Evolutionary conservation across 2,888 invertebrate species (phyloP).

Genomic region (Beris chalybata): DNA sequence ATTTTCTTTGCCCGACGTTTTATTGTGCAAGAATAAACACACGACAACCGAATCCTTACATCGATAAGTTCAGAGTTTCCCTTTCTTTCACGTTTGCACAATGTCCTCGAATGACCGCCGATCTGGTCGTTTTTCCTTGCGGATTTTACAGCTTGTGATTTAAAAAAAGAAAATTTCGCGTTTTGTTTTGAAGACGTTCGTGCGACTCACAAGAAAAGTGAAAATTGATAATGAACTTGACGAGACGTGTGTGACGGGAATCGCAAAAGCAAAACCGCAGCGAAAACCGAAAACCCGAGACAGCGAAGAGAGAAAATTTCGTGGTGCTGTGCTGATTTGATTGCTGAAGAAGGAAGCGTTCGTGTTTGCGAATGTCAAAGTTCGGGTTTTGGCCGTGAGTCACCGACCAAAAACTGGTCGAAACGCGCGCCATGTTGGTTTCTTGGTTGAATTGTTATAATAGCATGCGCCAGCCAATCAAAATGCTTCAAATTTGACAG

Average conservation of each 20-base stretch:
- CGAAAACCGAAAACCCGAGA: no score
- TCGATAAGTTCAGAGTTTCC: conserved; percentile 3
- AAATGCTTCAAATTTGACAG: no score
- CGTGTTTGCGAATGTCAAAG: no score
- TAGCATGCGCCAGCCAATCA: no score
- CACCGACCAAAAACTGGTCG: no score
- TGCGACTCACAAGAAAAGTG: conserved; percentile 19
- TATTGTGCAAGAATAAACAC: conserved; percentile 6
- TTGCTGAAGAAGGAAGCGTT: no score
- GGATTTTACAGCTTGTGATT: not conserved
- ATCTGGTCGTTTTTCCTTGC: not conserved
- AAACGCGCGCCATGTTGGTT: no score
- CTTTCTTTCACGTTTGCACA: not conserved
- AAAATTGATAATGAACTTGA: conserved; percentile 32
- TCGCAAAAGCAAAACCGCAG: no score
- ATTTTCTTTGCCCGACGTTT: not conserved
- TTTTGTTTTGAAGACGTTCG: not conserved
- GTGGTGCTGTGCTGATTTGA: no score
- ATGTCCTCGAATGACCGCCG: conserved; percentile 8
- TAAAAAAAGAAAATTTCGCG: not conserved
- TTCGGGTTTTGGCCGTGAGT: no score
- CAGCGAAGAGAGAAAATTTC: no score
- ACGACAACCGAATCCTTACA: conserved; percentile 15
- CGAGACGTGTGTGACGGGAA: not conserved
- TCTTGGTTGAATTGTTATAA: no score